Evolutionary conservation across 1,140 invertebrate genomes (phyloP).

Genomic region (Drosophila biarmipes): DNA sequence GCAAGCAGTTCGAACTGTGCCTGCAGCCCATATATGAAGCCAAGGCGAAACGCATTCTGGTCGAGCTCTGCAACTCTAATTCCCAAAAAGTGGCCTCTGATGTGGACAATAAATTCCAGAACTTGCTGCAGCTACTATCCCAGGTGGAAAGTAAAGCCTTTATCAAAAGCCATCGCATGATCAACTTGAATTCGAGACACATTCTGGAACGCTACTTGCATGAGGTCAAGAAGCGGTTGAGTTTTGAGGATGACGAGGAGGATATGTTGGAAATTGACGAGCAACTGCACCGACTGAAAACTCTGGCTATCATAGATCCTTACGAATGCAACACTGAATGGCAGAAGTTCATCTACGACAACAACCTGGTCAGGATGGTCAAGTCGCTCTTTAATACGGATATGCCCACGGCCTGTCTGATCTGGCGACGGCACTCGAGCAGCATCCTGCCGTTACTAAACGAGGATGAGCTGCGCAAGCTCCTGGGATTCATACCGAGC

Average conservation of each 20-base stretch:
- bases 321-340: slow-evolving; percentile 78
- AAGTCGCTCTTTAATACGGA: slow-evolving; percentile 70
- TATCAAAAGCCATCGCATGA: slow-evolving; percentile 71
- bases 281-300: slow-evolving; percentile 76
- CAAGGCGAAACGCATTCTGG: slow-evolving; percentile 71
- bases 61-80: slow-evolving; percentile 61
- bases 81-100: slow-evolving; percentile 1
- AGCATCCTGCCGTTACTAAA: slow-evolving; percentile 67
- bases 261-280: slow-evolving; percentile 77
- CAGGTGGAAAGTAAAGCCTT: slow-evolving; percentile 72
- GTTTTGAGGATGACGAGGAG: slow-evolving; percentile 69
- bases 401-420: slow-evolving; percentile 74
- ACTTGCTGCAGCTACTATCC: slow-evolving; percentile 51
- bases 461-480: slow-evolving; percentile 61
- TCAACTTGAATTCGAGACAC: slow-evolving; percentile 70
- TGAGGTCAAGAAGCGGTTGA: slow-evolving; percentile 64
- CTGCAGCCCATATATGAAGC: slow-evolving; percentile 81
- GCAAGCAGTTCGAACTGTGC: slow-evolving; percentile 77
- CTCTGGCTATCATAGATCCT: slow-evolving; percentile 79
- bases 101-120: slow-evolving; percentile 49
- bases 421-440: slow-evolving; percentile 77
- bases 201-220: slow-evolving; percentile 65
- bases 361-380: slow-evolving; percentile 65
- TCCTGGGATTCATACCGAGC: slow-evolving; percentile 69
- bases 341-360: slow-evolving; percentile 82